Percentiles rank a stretch among this genome's conserved stretches.
Evolutionary conservation across 2,888 invertebrate species (phyloP).

Genomic region (Drosophila barbarae): DNA sequence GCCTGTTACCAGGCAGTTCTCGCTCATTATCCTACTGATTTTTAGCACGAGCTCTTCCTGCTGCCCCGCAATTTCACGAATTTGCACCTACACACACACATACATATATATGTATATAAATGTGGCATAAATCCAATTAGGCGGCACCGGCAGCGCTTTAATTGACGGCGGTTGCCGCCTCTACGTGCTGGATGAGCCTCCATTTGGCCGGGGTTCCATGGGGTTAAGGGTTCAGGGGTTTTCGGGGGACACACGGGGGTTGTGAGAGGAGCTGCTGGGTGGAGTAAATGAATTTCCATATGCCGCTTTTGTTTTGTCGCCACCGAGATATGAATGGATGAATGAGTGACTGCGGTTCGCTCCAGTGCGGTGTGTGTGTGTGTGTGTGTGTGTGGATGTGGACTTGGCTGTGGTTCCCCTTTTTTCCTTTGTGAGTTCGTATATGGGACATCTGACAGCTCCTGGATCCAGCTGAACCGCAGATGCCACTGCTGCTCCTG

Average conservation of each 20-base stretch:
- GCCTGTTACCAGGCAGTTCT: constrained; percentile 22
- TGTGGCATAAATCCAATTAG: constrained; percentile 74
- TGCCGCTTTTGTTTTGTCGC: constrained; percentile 62
- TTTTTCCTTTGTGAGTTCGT: constrained; percentile 19
- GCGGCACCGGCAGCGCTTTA: constrained; percentile 69
- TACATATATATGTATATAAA: constrained; percentile 44
- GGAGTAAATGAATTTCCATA: constrained; percentile 71
- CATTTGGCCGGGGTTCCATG: constrained; percentile 22
- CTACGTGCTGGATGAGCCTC: constrained; percentile 40
- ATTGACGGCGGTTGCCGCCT: constrained; percentile 61
- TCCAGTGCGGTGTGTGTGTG: too few relatives aligned
- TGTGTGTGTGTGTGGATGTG: not conserved
- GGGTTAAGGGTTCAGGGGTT: constrained; percentile 1
- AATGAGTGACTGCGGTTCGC: constrained; percentile 30
- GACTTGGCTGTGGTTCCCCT: constrained; percentile 9
- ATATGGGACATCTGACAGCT: constrained; percentile 16
- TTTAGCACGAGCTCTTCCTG: constrained; percentile 53
- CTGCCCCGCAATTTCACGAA: constrained; percentile 52
- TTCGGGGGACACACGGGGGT: not conserved
- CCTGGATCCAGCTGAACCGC: not conserved
- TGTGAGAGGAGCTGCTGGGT: constrained; percentile 1
- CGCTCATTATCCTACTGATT: constrained; percentile 68
- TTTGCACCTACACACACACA: constrained; percentile 61
- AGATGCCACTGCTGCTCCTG: constrained; percentile 8
- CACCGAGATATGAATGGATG: constrained; percentile 60